A percentile compares a stretch with the other conserved stretches of the same genome.
Evolutionary conservation across 2,888 invertebrate genomes (phyloP).

Genomic region (Drosophila subquinaria): DNA sequence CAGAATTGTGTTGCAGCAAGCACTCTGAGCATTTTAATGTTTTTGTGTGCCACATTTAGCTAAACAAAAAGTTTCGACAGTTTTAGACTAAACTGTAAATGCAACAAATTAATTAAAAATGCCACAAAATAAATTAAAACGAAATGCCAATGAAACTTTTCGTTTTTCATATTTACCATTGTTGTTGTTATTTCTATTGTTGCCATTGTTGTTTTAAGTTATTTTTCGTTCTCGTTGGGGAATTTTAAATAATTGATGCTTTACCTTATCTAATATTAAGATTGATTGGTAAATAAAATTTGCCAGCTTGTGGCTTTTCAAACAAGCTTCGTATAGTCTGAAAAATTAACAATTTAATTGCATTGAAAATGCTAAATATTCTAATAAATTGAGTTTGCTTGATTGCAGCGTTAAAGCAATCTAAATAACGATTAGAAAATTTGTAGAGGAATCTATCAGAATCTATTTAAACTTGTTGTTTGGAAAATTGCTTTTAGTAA

Average conservation of each 20-base stretch:
- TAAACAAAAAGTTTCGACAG: slow-evolving; percentile 27
- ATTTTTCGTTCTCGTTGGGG: not conserved
- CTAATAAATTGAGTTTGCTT: not conserved
- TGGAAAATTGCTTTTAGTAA: not conserved
- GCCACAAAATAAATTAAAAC: slow-evolving; percentile 59
- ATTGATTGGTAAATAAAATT: slow-evolving; percentile 59
- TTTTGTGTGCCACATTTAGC: slow-evolving; percentile 37
- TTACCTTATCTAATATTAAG: slow-evolving; percentile 57
- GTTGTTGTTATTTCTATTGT: slow-evolving; percentile 12
- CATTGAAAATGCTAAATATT: slow-evolving; percentile 1
- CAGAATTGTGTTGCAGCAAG: not conserved
- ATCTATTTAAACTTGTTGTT: not conserved
- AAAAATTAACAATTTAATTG: slow-evolving; percentile 5
- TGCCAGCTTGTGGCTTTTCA: not conserved
- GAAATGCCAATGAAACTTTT: slow-evolving; percentile 37
- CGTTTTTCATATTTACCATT: slow-evolving; percentile 5
- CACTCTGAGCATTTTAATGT: slow-evolving; percentile 10
- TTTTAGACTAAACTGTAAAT: slow-evolving; percentile 41
- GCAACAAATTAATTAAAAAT: slow-evolving; percentile 75
- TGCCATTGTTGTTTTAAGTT: slow-evolving; percentile 10
- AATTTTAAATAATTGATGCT: slow-evolving; percentile 52
- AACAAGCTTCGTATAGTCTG: not conserved
- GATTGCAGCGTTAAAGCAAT: not conserved
- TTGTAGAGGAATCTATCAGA: not conserved
- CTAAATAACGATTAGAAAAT: not conserved